phyloP scores from a whole-genome alignment of 2,113 vertebrate species.

The Aspidoscelis tigris region DNA sequence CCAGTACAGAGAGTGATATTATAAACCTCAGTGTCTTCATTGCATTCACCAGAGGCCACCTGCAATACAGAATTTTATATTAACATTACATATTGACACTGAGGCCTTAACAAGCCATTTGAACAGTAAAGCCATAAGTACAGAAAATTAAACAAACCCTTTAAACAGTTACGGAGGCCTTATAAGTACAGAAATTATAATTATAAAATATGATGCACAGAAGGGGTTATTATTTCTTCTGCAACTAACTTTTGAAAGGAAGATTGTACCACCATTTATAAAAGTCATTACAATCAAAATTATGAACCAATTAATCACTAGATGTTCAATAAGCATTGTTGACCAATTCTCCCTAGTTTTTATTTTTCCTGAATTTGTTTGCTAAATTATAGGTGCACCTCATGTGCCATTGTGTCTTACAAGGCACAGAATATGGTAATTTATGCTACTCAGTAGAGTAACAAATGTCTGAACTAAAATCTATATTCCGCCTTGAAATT shows the following conservation, averaged over 20 bases:
- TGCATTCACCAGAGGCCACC: constrained; percentile 97
- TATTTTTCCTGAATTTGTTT: not conserved
- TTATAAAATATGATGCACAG: not conserved
- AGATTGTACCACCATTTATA: too few species aligned
- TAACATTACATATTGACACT: not conserved
- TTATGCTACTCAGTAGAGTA: not conserved
- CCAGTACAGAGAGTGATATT: constrained; percentile 95
- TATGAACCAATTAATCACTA: too few species aligned
- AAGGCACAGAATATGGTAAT: not conserved
- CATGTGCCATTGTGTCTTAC: too few species aligned
- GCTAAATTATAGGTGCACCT: not conserved
- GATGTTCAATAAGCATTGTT: too few species aligned
- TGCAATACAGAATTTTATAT: constrained; percentile 65
- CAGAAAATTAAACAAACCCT: not conserved
- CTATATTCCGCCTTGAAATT: too few species aligned
- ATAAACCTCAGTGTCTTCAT: constrained; percentile 97
- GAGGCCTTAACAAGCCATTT: not conserved
- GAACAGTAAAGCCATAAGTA: not conserved
- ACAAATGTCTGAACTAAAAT: not conserved
- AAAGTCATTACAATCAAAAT: too few species aligned
- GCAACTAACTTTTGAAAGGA: too few species aligned
- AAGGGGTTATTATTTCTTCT: not conserved
- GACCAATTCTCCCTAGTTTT: too few species aligned
- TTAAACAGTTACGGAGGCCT: too few species aligned
- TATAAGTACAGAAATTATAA: not conserved